Percentiles rank a stretch among this genome's conserved stretches.
Evolutionary conservation across 2,113 vertebrate species (phyloP).

Genomic region (Lepisosteus osseus): DNA sequence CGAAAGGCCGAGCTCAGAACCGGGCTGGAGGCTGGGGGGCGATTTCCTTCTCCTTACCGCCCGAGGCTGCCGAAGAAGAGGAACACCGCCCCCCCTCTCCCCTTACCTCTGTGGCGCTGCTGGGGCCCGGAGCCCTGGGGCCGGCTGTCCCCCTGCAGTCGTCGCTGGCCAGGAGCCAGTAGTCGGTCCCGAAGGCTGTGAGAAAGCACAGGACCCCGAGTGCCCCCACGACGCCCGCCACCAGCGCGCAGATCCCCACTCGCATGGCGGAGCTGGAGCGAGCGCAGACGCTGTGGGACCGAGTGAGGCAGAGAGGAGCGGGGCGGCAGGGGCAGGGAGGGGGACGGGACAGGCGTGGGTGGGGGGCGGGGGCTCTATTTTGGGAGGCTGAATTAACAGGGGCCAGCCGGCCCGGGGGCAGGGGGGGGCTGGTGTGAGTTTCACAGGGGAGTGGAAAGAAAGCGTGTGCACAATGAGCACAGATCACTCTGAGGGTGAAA

Average conservation of each 20-base stretch:
- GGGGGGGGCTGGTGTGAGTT: constrained; percentile 57
- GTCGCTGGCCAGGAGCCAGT: constrained; percentile 80
- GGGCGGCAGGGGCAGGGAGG: background rate
- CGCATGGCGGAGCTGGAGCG: constrained; percentile 63
- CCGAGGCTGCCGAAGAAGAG: no score
- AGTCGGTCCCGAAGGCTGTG: constrained; percentile 76
- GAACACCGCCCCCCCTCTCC: no score
- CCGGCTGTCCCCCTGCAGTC: constrained; percentile 51
- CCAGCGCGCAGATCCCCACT: constrained; percentile 62
- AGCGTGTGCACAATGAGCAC: constrained; percentile 1
- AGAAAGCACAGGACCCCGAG: constrained; percentile 74
- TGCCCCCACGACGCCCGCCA: constrained; percentile 67
- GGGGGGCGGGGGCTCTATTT: constrained; percentile 66
- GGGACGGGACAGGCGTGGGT: constrained; percentile 14
- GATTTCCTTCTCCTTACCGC: no score
- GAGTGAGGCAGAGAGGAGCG: background rate
- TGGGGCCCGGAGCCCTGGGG: constrained; percentile 14
- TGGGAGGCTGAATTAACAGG: constrained; percentile 50
- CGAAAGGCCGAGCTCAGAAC: no score
- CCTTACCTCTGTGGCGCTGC: constrained; percentile 52
- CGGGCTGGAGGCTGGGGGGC: no score
- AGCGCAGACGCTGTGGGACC: background rate
- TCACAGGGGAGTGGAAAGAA: constrained; percentile 43
- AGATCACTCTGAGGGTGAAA: background rate
- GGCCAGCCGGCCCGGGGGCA: constrained; percentile 27